Evolutionary conservation across 2,888 invertebrate species (phyloP), one percentile per base, ranked within the genome.

Genomic region (Rhagium mordax): DNA sequence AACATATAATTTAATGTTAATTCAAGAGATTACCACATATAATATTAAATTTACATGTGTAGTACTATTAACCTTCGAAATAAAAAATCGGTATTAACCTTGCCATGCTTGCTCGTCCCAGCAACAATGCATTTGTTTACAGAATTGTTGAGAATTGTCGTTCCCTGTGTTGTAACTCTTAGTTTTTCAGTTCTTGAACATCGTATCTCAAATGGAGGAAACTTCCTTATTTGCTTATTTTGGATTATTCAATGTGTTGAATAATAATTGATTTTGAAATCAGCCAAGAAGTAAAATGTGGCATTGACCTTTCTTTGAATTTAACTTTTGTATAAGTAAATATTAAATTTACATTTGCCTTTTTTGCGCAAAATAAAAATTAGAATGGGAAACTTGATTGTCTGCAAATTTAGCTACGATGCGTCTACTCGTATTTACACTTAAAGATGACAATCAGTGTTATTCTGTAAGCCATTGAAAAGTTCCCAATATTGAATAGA

Each of bases 1-100:
- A 72, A 68, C 67, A 20, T 62, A 55, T 72, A 64, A 72, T 72
- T 72, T 62, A 62, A 72, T 29, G 62, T 55, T 68, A 62, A 72
- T 68, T 68, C 49, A 24, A 71, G 27, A 61, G 33, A 53, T 71
- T 71, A 65, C 71, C 53, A 59, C 66, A 67, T 41, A 71, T 24
- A 33, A 59, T 61, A 61, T 70, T 62, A 61, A 16, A 60, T 53
- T 51, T 71, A 57, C 41, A 55, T 53, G 57, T 55, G 48, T 55
- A 48, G 70, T 66, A 51, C 65, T 66, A 71, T 71, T 71, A 66
- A 66, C 71, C 71, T 71, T 69, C 69, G 16, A 57, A 60, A 69
- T 57, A 15, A 57, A 27, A 55, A 57, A 57, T 57, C 55, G n/a
- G n/a, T 41, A 13, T 57, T 57, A 57, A 27, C 55, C 55, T 57